These are phyloP conservation scores for Phalacrocorax pelagicus DNA, from an alignment of 2,113 vertebrate species.

Conservation along the genomic window DNA sequence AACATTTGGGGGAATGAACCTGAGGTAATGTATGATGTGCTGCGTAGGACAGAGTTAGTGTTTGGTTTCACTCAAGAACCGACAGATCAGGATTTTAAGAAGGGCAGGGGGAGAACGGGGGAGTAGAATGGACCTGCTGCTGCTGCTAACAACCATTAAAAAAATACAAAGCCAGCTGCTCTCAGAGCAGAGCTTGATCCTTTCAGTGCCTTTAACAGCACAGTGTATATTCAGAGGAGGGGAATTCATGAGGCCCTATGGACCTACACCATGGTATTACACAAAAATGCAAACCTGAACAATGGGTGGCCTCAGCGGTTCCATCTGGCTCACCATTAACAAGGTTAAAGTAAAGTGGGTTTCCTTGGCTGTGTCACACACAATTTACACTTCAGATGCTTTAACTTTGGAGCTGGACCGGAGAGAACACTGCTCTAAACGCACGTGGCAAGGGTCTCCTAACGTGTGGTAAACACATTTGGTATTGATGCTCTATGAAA, in stretches of 20 bases:
- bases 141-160: conserved; percentile 67
- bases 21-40: conserved; percentile 16
- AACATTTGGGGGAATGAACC: background rate
- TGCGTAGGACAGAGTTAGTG: background rate
- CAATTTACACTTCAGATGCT: conserved; percentile 62
- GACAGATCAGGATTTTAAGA: conserved; percentile 59
- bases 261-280: conserved; percentile 69
- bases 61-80: conserved; percentile 35
- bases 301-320: conserved; percentile 65
- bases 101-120: conserved; percentile 9
- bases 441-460: background rate
- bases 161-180: conserved; percentile 72
- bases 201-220: conserved; percentile 67
- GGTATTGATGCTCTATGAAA: background rate
- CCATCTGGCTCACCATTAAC: conserved; percentile 64
- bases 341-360: conserved; percentile 69
- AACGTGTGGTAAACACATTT: background rate
- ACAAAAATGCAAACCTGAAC: conserved; percentile 65
- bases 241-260: conserved; percentile 67
- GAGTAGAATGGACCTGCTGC: conserved; percentile 65
- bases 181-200: conserved; percentile 63
- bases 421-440: background rate
- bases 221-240: conserved; percentile 69
- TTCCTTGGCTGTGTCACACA: conserved; percentile 53
- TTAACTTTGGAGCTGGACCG: conserved; percentile 18